Evolutionary conservation across 2,113 vertebrate genomes (phyloP).

Genomic region (Phaetusa simplex): DNA sequence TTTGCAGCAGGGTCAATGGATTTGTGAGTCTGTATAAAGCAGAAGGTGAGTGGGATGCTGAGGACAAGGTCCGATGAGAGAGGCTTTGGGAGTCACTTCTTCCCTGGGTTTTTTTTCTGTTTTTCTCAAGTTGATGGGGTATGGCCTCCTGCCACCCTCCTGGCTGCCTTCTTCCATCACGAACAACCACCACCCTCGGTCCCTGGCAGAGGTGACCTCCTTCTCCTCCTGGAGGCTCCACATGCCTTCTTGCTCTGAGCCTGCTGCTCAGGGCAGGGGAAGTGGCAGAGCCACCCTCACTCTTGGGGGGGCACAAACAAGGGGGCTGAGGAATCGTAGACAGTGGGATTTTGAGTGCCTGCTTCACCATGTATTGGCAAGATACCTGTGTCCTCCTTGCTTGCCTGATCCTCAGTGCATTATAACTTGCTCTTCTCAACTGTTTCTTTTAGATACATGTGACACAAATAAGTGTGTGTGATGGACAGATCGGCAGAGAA

Average conservation of each 20-base stretch:
- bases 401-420: neutral
- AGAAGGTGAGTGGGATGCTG: neutral
- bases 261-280: neutral
- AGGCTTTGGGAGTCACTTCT: neutral
- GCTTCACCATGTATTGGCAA: neutral
- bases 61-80: neutral
- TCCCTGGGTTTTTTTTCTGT: neutral
- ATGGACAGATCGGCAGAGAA: neutral
- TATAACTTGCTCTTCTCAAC: neutral
- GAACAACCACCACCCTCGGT: neutral
- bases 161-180: neutral
- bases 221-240: neutral
- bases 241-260: neutral
- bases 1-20: neutral
- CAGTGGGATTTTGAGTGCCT: neutral
- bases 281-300: neutral
- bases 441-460: neutral
- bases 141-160: neutral
- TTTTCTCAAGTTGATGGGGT: neutral
- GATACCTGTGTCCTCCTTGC: neutral
- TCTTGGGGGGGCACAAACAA: fast-evolving
- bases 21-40: neutral
- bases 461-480: neutral
- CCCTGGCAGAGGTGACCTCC: neutral
- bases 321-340: neutral